phyloP scores from a whole-genome alignment of 2,113 vertebrate genomes.

The Craseonycteris thonglongyai region DNA sequence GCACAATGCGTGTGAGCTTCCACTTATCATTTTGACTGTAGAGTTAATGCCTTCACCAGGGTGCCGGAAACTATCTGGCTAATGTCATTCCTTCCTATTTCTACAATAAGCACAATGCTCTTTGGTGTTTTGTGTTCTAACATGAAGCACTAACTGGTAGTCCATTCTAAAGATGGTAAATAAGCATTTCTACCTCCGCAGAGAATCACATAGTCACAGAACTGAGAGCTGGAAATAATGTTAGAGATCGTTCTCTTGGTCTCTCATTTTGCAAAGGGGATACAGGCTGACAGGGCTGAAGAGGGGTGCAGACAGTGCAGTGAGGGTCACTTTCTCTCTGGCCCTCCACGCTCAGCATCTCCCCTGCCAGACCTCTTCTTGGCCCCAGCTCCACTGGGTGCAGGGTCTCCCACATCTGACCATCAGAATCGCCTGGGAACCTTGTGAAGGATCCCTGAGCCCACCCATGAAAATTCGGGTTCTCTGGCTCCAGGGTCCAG shows the following conservation, averaged over 20 bases:
- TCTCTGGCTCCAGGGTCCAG: not conserved
- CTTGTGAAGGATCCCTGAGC: not conserved
- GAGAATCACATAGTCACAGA: not conserved
- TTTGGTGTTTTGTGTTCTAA: not conserved
- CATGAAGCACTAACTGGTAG: not conserved
- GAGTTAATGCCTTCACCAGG: not conserved
- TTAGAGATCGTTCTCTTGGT: not conserved
- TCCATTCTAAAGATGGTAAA: not conserved
- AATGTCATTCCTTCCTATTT: not conserved
- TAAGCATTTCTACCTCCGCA: not conserved
- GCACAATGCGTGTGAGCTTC: not conserved
- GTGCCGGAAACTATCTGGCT: not conserved
- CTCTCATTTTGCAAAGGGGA: not conserved
- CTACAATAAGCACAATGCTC: not conserved
- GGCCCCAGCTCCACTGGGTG: not conserved
- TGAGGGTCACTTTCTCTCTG: not conserved
- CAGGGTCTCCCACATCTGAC: not conserved
- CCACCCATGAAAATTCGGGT: not conserved
- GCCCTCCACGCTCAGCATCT: not conserved
- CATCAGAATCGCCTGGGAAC: not conserved
- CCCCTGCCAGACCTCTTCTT: not conserved
- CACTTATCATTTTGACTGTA: not conserved
- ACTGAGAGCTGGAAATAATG: not conserved
- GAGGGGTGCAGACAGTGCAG: too few species aligned
- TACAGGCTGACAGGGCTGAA: not conserved